Base-by-base conservation (phyloP, 2,113 vertebrate genomes). In the Saguinus midas region DNA sequence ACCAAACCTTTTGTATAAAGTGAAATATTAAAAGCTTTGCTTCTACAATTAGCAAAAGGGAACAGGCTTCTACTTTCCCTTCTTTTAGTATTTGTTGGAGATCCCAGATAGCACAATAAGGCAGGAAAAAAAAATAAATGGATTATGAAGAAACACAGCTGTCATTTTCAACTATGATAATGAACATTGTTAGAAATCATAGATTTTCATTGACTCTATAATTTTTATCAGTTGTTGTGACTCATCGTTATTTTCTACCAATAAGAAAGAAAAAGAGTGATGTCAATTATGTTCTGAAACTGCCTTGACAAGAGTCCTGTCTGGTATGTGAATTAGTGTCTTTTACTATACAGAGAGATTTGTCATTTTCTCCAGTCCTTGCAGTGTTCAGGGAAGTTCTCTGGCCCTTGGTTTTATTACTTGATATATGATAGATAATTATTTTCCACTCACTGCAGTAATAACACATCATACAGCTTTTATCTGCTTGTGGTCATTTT, bases 211-310 rank as follows among this genome's bases (percentile, higher is more conserved):
- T 73, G 21, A 84, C 5, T 70, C 57, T 95, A 8, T 55, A 52
- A n/a, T 80, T 93, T 45, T 72, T 55, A 78, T 76, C 84, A 57
- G 4, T 55, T 93, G n/a, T 80, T 97, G 52, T 79, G 73, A 61
- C 32, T 61, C 25, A 17, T 80, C 21, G 72, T 90, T 79, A 84
- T 96, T 89, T 91, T 76, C 48, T 86, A 66, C 10, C 16, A 55
- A 1, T 85, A 50, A 87, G 61, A 91, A 91, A 90, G 66, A 78
- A 88, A n/a, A 94, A 94, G 90, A 58, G 82, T 52, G 17, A 89
- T 78, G 16, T 9, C 80, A 48, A 32, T 90, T 95, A 83, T 83
- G 95, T 90, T 92, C 50, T 95, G 87, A 94, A 87, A 64, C 20
- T 91, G 37, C 37, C 55, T 82, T 84, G 52, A 37, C 18, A 80